These are phyloP conservation scores for Tauraco hartlaubi DNA, from an alignment of 2,797 vertebrate genomes.

Conservation along the genomic window DNA sequence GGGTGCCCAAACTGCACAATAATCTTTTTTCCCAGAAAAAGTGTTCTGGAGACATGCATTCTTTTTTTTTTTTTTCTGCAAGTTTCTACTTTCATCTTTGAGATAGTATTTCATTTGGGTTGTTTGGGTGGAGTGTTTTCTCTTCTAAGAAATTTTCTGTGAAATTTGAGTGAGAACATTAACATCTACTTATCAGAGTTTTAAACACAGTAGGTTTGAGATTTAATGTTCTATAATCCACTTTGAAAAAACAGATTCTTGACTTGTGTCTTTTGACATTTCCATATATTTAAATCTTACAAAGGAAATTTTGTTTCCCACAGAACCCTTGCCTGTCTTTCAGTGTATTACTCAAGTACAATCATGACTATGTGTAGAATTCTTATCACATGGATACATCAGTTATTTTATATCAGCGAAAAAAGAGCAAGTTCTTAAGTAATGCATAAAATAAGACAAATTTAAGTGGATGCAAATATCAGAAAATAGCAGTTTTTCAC, in stretches of 20 bases:
- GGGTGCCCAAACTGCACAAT: not conserved
- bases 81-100: not conserved
- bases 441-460: not conserved
- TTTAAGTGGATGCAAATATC: not conserved
- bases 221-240: not conserved
- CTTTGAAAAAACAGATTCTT: not conserved
- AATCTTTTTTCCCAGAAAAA: not conserved
- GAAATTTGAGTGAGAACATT: not conserved
- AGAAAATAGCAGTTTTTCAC: not conserved
- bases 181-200: not conserved
- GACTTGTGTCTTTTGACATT: not conserved
- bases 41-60: rapidly evolving
- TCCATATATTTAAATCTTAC: not conserved
- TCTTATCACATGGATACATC: not conserved
- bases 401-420: not conserved
- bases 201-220: not conserved
- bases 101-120: not conserved
- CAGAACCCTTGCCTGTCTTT: not conserved
- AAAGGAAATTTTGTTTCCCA: not conserved
- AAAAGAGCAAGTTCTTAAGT: not conserved
- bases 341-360: not conserved
- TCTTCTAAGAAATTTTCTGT: not conserved
- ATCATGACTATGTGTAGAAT: not conserved
- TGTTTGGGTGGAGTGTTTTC: not conserved
- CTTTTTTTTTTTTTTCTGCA: not conserved